Conservation (phyloP, 2,113 vertebrate species). For the Nicator chloris region DNA sequence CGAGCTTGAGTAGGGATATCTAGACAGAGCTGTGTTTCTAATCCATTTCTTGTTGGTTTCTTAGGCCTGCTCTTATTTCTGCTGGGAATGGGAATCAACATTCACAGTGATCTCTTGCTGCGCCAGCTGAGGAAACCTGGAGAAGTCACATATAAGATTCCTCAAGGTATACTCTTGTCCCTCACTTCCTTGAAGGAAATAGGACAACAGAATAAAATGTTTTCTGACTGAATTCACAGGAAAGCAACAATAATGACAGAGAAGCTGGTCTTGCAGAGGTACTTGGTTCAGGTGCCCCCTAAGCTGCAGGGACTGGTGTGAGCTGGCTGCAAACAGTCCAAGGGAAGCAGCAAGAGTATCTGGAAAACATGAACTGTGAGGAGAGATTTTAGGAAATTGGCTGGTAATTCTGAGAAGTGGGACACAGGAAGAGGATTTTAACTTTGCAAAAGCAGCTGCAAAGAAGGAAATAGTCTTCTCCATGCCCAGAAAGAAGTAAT, state of each 20-base stretch:
- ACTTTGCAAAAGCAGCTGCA: neutral
- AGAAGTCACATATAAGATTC: slow-evolving; percentile 85
- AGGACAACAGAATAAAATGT: neutral
- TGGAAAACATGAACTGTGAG: neutral
- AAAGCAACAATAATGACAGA: neutral
- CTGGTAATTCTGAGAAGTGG: neutral
- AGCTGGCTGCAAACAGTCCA: neutral
- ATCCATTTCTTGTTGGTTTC: neutral
- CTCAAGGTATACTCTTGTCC: slow-evolving; percentile 72
- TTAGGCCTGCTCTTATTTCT: slow-evolving; percentile 83
- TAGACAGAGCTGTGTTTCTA: neutral
- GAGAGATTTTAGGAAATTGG: neutral
- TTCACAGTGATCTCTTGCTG: slow-evolving; percentile 88
- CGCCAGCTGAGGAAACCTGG: slow-evolving; percentile 84
- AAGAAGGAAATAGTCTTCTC: neutral
- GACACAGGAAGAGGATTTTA: neutral
- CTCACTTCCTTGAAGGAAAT: neutral
- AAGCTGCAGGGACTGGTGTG: neutral
- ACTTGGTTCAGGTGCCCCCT: rapidly evolving
- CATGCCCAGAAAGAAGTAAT: neutral
- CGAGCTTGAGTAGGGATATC: neutral
- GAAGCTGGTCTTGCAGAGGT: neutral
- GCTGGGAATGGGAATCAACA: slow-evolving; percentile 87
- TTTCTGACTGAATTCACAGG: neutral
- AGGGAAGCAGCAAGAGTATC: neutral